Evolutionary conservation across 2,888 invertebrate genomes (phyloP).

Genomic region (Rhaphigaster nebulosa): DNA sequence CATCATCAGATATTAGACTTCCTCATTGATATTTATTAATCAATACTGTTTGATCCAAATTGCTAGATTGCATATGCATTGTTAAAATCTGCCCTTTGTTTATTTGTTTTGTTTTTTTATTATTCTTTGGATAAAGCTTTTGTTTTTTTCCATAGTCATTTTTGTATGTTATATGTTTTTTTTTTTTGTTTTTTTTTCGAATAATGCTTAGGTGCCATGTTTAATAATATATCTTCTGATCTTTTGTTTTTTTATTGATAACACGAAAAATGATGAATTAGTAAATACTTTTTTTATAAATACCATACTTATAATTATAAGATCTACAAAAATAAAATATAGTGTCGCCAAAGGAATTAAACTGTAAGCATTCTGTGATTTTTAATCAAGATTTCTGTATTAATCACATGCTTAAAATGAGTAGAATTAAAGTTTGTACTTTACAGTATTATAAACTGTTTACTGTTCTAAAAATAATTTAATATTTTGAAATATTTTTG

Average conservation of each 20-base stretch:
- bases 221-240: neutral
- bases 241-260: neutral
- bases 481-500: too few species aligned
- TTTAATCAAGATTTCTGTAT: neutral
- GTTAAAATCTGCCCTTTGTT: neutral
- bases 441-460: neutral
- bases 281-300: neutral
- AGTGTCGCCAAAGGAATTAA: constrained; percentile 31
- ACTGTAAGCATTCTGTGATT: constrained; percentile 39
- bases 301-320: constrained; percentile 8
- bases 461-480: neutral
- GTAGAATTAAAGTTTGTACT: neutral
- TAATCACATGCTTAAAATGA: neutral
- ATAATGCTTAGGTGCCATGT: neutral
- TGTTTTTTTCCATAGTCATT: neutral
- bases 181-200: neutral
- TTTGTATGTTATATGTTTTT: neutral
- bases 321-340: neutral
- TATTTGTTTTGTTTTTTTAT: neutral
- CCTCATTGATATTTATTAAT: neutral
- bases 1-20: neutral
- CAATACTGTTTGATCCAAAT: neutral
- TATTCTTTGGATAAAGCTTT: neutral
- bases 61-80: neutral
- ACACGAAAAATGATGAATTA: neutral